These are phyloP conservation scores for Bombus waltoni DNA, from an alignment of 1,140 invertebrate species.

Conservation along the genomic window DNA sequence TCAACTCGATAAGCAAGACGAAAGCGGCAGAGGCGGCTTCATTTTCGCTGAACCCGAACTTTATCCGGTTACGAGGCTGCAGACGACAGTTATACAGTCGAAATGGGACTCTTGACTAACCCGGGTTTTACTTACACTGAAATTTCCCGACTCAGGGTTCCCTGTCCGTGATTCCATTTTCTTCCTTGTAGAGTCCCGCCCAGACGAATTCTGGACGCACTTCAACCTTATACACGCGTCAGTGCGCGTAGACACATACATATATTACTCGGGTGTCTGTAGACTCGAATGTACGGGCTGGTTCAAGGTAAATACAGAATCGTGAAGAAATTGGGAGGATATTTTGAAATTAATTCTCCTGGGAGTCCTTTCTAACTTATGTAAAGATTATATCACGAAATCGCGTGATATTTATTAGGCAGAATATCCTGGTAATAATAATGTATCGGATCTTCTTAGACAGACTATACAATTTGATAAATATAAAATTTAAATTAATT, in stretches of 20 bases:
- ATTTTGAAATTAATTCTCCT: neutral
- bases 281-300: neutral
- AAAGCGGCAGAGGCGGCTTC: neutral
- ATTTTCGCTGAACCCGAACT: slow-evolving; percentile 8
- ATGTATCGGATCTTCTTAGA: too few species aligned
- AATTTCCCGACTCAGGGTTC: neutral
- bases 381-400: too few species aligned
- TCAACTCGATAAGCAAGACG: slow-evolving; percentile 11
- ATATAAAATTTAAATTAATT: too few species aligned
- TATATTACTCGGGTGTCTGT: neutral
- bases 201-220: slow-evolving; percentile 5
- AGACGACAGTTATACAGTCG: slow-evolving; percentile 40
- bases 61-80: slow-evolving; percentile 24
- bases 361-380: neutral
- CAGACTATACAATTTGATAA: too few species aligned
- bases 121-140: slow-evolving; percentile 17
- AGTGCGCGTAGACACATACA: too few species aligned
- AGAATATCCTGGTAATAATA: too few species aligned
- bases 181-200: neutral
- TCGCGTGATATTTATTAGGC: too few species aligned
- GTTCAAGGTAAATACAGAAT: neutral
- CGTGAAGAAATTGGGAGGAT: neutral
- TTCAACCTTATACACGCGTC: neutral
- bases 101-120: slow-evolving; percentile 28
- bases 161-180: slow-evolving; percentile 43